Percentiles rank a stretch among this genome's conserved stretches.
phyloP scores from a whole-genome alignment of 2,888 invertebrate genomes.

The Nephrotoma guestfalica region DNA sequence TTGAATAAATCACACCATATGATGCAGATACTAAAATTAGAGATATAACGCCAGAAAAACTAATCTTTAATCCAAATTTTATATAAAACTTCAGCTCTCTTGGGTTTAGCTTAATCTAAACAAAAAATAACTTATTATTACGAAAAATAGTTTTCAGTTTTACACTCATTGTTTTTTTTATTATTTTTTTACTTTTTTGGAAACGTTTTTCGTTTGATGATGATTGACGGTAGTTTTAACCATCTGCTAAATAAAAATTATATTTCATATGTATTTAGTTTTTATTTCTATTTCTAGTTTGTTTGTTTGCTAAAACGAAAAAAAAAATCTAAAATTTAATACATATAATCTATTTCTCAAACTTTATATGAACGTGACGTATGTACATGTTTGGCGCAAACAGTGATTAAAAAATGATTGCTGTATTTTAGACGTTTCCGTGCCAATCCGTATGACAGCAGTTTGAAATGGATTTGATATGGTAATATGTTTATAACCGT shows the following conservation, averaged over 20 bases:
- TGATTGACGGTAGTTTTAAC: neutral
- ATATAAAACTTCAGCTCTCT: neutral
- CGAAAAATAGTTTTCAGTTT: neutral
- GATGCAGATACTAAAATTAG: neutral
- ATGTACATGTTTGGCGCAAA: neutral
- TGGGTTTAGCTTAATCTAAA: neutral
- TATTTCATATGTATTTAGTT: neutral
- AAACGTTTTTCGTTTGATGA: neutral
- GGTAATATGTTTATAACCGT: neutral
- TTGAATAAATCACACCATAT: neutral
- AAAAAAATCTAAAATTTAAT: neutral
- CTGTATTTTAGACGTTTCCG: neutral
- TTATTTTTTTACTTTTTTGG: neutral
- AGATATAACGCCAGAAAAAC: neutral
- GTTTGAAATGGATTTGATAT: neutral
- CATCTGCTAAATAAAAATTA: neutral
- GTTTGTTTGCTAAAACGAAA: neutral
- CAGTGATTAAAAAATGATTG: neutral
- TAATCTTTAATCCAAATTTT: neutral
- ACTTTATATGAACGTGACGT: neutral
- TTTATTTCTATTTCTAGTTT: neutral
- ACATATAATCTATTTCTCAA: neutral
- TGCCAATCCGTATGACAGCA: neutral
- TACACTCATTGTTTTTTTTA: neutral
- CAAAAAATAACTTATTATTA: neutral